Conservation (phyloP, 2,113 vertebrate genomes). For the Cochlearius cochlearius region DNA sequence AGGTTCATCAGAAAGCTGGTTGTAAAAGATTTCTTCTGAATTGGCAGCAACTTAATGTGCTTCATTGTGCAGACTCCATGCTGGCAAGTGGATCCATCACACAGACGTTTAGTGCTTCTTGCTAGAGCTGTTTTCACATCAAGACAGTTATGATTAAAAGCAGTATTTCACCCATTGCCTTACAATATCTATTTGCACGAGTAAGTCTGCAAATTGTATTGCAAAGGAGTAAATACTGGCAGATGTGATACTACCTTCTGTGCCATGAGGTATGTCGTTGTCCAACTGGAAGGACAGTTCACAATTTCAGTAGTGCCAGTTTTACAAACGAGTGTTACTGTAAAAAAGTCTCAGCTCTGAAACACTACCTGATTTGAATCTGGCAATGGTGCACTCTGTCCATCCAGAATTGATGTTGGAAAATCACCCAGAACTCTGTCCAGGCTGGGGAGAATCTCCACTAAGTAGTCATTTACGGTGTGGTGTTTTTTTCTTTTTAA, state of each 20-base stretch:
- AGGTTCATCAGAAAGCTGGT: neutral
- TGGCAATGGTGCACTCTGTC: neutral
- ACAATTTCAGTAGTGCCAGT: neutral
- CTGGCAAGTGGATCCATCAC: neutral
- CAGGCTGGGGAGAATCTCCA: neutral
- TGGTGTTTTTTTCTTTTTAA: neutral
- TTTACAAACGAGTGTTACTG: neutral
- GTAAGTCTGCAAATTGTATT: neutral
- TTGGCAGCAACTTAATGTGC: neutral
- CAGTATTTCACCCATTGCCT: neutral
- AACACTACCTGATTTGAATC: neutral
- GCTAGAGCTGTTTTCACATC: neutral
- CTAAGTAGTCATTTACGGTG: neutral
- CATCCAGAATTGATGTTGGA: neutral
- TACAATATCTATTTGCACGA: neutral
- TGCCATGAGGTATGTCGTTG: neutral
- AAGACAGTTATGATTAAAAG: neutral
- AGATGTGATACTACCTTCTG: neutral
- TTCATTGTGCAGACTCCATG: neutral
- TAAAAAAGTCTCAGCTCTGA: neutral
- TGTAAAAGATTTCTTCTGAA: neutral
- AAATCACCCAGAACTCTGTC: neutral
- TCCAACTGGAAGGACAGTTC: neutral
- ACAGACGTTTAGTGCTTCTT: neutral
- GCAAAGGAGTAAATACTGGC: neutral